Percentiles rank a stretch among this genome's conserved stretches.
Conservation (phyloP, 2,888 invertebrate species). For the Pediacus dermestoides region DNA sequence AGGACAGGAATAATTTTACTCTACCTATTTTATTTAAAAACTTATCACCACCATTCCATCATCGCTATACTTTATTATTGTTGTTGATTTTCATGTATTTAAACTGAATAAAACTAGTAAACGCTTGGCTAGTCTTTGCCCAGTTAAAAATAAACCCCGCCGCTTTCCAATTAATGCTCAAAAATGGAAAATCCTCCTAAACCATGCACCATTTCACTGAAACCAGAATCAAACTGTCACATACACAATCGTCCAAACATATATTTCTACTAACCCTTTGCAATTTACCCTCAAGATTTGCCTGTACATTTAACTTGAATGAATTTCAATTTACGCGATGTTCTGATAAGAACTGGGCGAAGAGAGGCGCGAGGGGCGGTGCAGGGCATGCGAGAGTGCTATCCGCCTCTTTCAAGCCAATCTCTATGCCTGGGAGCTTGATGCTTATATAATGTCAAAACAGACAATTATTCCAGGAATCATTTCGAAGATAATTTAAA, state of each 20-base stretch:
- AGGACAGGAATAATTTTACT: no score
- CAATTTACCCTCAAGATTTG: constrained; percentile 14
- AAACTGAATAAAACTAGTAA: constrained; percentile 24
- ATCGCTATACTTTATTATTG: no score
- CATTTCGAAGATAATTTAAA: no score
- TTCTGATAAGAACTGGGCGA: constrained; percentile 39
- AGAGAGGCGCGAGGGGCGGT: constrained; percentile 25
- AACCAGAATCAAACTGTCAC: constrained; percentile 45
- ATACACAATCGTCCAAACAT: constrained; percentile 29
- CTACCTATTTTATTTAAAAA: no score
- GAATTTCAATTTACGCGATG: constrained; percentile 47
- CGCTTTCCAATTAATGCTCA: constrained; percentile 47
- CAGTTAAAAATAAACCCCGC: constrained; percentile 32
- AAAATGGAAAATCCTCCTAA: constrained; percentile 48
- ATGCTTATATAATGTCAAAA: constrained; percentile 16
- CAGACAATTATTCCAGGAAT: constrained; percentile 28
- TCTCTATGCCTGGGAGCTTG: no score
- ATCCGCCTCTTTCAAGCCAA: no score
- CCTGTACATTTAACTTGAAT: constrained; percentile 34
- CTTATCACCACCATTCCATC: no score
- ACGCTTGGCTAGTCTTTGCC: constrained; percentile 20
- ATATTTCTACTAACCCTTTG: constrained; percentile 12
- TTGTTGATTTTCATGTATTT: no score
- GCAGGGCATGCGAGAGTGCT: no score
- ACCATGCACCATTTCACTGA: constrained; percentile 46